These are phyloP conservation scores for Ceriagrion tenellum DNA, from an alignment of 2,888 invertebrate species.

Conservation along the genomic window DNA sequence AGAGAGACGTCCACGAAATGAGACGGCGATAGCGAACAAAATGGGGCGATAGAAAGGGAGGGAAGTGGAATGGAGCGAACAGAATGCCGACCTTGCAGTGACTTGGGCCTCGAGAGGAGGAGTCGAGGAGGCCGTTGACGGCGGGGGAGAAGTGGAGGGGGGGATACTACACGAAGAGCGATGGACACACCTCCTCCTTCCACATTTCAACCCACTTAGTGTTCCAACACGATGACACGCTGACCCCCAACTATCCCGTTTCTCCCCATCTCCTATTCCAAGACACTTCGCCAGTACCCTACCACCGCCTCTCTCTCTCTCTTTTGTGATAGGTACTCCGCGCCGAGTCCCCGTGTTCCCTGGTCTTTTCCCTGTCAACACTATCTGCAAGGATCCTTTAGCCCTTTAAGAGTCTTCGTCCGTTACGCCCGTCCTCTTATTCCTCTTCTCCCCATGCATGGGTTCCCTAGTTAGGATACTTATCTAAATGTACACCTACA, in stretches of 20 bases:
- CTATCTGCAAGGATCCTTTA: too few species aligned
- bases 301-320: not conserved
- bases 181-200: not conserved
- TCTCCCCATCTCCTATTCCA: not conserved
- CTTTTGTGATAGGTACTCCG: not conserved
- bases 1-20: not conserved
- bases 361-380: too few species aligned
- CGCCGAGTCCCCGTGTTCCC: not conserved
- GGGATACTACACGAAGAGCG: not conserved
- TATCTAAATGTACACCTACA: too few species aligned
- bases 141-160: not conserved
- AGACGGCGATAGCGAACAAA: not conserved
- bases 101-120: not conserved
- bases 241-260: constrained; percentile 37
- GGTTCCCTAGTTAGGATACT: too few species aligned
- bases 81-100: not conserved
- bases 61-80: not conserved
- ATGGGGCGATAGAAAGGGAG: not conserved
- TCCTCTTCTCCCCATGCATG: too few species aligned
- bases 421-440: too few species aligned
- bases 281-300: not conserved
- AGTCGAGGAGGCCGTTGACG: not conserved
- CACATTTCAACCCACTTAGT: constrained; percentile 37
- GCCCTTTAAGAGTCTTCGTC: too few species aligned
- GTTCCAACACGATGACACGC: constrained; percentile 43